Base-by-base conservation (phyloP, 2,888 invertebrate species). In the Lutraria lutraria region DNA sequence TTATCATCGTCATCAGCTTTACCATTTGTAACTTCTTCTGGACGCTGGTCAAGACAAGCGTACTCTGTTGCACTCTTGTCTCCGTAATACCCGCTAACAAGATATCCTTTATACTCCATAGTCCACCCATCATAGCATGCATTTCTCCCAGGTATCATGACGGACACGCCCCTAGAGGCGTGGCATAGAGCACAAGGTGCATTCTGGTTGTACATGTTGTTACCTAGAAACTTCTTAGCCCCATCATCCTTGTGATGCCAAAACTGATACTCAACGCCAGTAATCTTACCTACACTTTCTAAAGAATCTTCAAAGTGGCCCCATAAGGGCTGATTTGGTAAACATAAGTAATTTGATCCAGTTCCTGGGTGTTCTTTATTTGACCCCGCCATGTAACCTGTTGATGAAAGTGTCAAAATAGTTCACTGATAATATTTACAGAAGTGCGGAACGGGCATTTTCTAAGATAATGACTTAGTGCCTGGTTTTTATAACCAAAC, bases 331-430 rank as follows among this genome's bases (percentile, higher is more conserved):
- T 72, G 52, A 53, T n/a, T 29, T 15, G 83, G 21, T 53, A 83
- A 52, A 53, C 83, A 83, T 10, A 83, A n/a, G 34, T 83, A 83
- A 25, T 83, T 83, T 2, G 83, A 68, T 19, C 83, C 83, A 13
- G 83, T 83, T 52, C 83, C 83, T 8, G 52, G 19, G 13, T 83
- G 72, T 8, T 52, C 52, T 3, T 15, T 68, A 29, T 53, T 52
- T 43, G 83, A 83, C n/a, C 83, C 83, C 15, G 83, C 83, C 83
- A 83, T 83, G 72, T 43, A 83, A 83, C 83, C 83, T 83, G 34
- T 15, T 21, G n/a, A 52, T 21, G 15, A 53, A 54, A 21, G 8
- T 4, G n/a, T 54, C n/a, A 81, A 53, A 25, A 12, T 52, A 16
- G 25, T 43, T 43, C 43, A 43, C 43, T 43, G 43, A 43, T 8